A percentile compares a stretch with the other conserved stretches of the same genome.
Evolutionary conservation across 2,113 vertebrate species (phyloP).

Genomic region (Etia nguti): DNA sequence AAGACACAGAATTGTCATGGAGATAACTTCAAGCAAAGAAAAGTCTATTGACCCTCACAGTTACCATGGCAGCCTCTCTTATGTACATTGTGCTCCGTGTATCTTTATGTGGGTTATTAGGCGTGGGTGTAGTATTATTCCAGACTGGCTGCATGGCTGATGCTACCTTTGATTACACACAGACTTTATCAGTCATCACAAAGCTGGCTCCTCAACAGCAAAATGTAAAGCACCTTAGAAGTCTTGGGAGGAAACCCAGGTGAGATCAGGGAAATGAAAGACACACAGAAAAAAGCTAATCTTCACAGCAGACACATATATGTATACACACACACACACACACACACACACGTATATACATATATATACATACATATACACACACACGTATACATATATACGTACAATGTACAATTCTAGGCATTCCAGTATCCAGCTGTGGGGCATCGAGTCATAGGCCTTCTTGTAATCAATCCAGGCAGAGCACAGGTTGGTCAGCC

Average conservation of each 20-base stretch:
- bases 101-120: slow-evolving; percentile 34
- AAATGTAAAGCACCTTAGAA: slow-evolving; percentile 18
- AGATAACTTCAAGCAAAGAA: slow-evolving; percentile 28
- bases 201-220: not conserved
- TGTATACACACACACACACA: no score
- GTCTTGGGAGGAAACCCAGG: not conserved
- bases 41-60: slow-evolving; percentile 19
- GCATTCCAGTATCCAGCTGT: no score
- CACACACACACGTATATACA: no score
- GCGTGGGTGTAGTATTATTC: slow-evolving; percentile 45
- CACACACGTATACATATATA: no score
- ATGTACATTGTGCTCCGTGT: slow-evolving; percentile 47
- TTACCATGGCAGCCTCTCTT: slow-evolving; percentile 54
- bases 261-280: not conserved
- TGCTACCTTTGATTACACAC: slow-evolving; percentile 43
- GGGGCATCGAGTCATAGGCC: no score
- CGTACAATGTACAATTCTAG: no score
- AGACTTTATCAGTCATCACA: slow-evolving; percentile 26
- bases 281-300: not conserved
- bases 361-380: no score
- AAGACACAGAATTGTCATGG: slow-evolving; percentile 39
- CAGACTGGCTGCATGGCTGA: slow-evolving; percentile 18
- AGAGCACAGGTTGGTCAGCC: no score
- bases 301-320: no score
- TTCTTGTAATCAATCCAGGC: no score